Conservation (phyloP, 2,888 invertebrate genomes). For the Neoascia interrupta region DNA sequence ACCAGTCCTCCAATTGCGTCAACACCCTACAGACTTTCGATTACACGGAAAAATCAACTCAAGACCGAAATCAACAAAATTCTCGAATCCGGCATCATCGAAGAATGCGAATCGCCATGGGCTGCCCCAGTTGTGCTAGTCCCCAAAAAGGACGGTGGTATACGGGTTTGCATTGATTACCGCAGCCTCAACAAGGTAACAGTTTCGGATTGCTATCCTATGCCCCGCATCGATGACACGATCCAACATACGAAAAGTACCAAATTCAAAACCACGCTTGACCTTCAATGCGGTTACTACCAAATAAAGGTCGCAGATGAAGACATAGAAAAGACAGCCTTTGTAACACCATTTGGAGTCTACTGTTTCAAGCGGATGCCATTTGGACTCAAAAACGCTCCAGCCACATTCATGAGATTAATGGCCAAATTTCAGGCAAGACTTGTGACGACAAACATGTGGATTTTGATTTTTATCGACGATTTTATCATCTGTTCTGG, state of each 20-base stretch:
- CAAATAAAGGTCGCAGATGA: conserved; percentile 71
- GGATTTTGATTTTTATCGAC: neutral
- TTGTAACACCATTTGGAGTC: neutral
- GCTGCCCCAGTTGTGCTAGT: conserved; percentile 61
- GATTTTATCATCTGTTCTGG: neutral
- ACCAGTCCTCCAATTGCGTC: neutral
- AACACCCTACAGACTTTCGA: neutral
- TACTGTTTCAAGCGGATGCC: conserved; percentile 37
- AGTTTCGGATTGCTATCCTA: conserved; percentile 73
- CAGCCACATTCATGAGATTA: conserved; percentile 3
- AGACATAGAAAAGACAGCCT: conserved; percentile 46
- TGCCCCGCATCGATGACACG: conserved; percentile 77
- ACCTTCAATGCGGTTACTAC: conserved; percentile 75
- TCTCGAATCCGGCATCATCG: conserved; percentile 56
- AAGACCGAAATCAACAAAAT: neutral
- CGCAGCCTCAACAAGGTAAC: conserved; percentile 72
- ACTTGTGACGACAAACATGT: conserved; percentile 15
- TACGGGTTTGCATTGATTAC: conserved; percentile 72
- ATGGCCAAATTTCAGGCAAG: neutral
- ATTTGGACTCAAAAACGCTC: conserved; percentile 19
- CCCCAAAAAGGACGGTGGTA: conserved; percentile 70
- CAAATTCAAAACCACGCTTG: conserved; percentile 71
- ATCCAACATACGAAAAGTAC: conserved; percentile 21
- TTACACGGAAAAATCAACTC: neutral
- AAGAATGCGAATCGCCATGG: conserved; percentile 42